Evolutionary conservation across 2,888 invertebrate genomes (phyloP).

Genomic region (Criorhina ranunculi): DNA sequence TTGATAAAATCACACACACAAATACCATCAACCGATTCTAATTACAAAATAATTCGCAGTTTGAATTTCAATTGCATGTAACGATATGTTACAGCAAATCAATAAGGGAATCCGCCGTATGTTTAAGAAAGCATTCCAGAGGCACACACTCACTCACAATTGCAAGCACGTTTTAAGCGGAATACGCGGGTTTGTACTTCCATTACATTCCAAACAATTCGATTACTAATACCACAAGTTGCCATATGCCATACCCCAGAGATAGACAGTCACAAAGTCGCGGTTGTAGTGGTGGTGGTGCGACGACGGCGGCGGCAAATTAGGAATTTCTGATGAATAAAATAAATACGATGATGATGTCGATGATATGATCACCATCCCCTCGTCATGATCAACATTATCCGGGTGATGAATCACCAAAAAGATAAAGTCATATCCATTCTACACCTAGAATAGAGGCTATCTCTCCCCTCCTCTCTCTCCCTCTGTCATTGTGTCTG

Average conservation of each 20-base stretch:
- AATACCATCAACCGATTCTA: constrained; percentile 23
- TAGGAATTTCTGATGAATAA: constrained; percentile 18
- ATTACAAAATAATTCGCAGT: constrained; percentile 40
- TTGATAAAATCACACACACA: constrained; percentile 15
- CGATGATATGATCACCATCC: constrained; percentile 47
- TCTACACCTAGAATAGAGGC: constrained; percentile 25
- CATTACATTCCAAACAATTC: constrained; percentile 41
- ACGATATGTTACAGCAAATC: constrained; percentile 38
- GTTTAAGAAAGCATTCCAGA: neutral
- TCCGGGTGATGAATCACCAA: constrained; percentile 38
- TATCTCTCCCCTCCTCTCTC: too few relatives aligned
- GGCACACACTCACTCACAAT: constrained; percentile 11
- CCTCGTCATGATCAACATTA: constrained; percentile 31
- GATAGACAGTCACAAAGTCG: neutral
- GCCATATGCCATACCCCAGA: constrained; percentile 6
- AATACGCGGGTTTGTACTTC: constrained; percentile 1
- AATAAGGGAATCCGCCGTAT: constrained; percentile 2
- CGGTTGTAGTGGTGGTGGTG: too few relatives aligned
- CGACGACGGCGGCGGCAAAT: neutral
- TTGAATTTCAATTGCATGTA: constrained; percentile 52
- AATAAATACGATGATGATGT: constrained; percentile 33
- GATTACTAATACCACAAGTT: constrained; percentile 25
- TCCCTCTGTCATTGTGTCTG: too few relatives aligned
- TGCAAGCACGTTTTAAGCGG: constrained; percentile 12
- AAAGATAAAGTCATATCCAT: constrained; percentile 40